phyloP scores from a whole-genome alignment of 2,113 vertebrate species.

The Tapirus terrestris region DNA sequence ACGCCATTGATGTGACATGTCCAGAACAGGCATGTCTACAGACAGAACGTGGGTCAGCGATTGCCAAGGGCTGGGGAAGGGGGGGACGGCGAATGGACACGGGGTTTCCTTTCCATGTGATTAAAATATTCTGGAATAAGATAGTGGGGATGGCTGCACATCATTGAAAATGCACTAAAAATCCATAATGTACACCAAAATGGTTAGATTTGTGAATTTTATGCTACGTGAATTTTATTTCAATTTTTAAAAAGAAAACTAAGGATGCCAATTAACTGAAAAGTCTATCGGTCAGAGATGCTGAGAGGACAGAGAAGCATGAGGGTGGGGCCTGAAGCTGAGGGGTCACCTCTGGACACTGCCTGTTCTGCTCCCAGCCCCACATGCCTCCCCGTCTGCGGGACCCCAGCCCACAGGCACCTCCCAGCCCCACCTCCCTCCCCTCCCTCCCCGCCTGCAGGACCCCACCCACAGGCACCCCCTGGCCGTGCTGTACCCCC shows the following conservation, averaged over 20 bases:
- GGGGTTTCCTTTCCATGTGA: not conserved
- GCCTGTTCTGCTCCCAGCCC: not conserved
- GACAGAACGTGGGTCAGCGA: not conserved
- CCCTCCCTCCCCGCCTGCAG: fast-evolving
- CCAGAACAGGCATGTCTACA: not conserved
- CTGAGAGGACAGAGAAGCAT: not conserved
- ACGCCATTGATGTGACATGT: not conserved
- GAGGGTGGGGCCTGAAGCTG: too few species aligned
- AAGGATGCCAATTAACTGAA: not conserved
- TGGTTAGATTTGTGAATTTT: not conserved
- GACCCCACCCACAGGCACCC: not conserved
- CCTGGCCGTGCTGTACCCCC: too few species aligned
- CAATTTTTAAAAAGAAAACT: not conserved
- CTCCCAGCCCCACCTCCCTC: too few species aligned
- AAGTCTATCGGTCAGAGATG: not conserved
- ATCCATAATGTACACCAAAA: not conserved
- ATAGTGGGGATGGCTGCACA: not conserved
- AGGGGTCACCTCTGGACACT: not conserved
- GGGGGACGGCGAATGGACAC: too few species aligned
- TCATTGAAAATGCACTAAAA: not conserved
- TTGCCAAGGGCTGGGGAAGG: not conserved
- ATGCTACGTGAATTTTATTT: not conserved
- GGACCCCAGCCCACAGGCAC: not conserved
- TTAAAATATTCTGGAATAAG: not conserved
- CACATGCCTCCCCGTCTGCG: fast-evolving